Conservation (phyloP, 1,140 invertebrate species). For the Pseudomyrmex dendroicus region DNA sequence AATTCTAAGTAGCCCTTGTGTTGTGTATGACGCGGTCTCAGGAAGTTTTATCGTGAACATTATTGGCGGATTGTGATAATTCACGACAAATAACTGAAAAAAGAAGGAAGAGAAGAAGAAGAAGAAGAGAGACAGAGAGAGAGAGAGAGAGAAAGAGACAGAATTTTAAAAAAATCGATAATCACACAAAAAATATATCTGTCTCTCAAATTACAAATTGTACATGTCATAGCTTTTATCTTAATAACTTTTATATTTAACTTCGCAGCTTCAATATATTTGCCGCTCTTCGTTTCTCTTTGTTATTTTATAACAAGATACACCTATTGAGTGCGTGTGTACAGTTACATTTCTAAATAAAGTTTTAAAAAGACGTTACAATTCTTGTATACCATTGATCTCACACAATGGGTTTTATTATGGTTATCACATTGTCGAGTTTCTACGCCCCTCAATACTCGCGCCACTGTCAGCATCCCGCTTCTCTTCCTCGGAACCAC, state of each 20-base stretch:
- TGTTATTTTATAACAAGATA: too few species aligned
- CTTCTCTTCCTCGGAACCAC: slow-evolving; percentile 68
- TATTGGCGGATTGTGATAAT: slow-evolving; percentile 45
- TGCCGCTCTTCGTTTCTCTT: neutral
- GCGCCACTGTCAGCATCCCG: slow-evolving; percentile 69
- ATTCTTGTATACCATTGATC: neutral
- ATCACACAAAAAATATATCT: neutral
- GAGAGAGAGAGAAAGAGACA: neutral
- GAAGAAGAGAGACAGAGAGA: neutral
- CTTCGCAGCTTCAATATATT: too few species aligned
- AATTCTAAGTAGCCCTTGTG: slow-evolving; percentile 70
- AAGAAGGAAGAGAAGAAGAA: neutral
- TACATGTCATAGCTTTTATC: neutral
- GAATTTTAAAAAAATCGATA: too few species aligned
- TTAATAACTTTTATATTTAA: too few species aligned
- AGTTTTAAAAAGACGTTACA: neutral
- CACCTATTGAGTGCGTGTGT: too few species aligned
- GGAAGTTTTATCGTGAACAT: slow-evolving; percentile 34
- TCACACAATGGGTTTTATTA: neutral
- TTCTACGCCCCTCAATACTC: slow-evolving; percentile 67
- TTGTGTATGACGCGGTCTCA: slow-evolving; percentile 54
- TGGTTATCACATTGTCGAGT: neutral
- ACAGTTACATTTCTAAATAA: too few species aligned
- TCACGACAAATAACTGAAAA: neutral
- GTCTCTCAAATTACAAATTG: neutral